These are phyloP conservation scores for Penaeus indicus DNA, from an alignment of 1,140 invertebrate species.

Conservation along the genomic window DNA sequence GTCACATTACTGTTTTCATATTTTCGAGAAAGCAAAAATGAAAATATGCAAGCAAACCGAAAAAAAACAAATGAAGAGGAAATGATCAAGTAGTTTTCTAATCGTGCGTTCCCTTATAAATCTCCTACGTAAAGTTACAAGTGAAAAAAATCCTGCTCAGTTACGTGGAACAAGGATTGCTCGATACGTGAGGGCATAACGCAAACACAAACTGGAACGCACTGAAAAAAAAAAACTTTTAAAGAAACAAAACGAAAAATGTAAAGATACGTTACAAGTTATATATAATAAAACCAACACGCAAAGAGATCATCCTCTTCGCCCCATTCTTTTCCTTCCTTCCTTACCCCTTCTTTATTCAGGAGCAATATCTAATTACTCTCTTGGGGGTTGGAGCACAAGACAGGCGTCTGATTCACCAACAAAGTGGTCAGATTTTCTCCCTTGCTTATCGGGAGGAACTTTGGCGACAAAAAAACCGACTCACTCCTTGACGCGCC, in stretches of 20 bases:
- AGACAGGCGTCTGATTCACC: too few relatives aligned
- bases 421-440: too few relatives aligned
- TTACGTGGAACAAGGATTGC: too few relatives aligned
- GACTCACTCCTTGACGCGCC: too few relatives aligned
- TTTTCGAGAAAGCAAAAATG: background rate
- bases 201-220: too few relatives aligned
- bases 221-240: too few relatives aligned
- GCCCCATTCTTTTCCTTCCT: background rate
- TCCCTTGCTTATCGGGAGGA: too few relatives aligned
- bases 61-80: background rate
- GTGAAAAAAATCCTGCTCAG: background rate
- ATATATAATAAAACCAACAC: too few relatives aligned
- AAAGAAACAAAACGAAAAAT: background rate
- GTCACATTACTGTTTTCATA: too few relatives aligned
- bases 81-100: background rate
- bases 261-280: too few relatives aligned
- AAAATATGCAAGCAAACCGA: background rate
- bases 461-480: too few relatives aligned
- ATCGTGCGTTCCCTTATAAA: background rate
- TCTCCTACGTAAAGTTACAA: background rate
- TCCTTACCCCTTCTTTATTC: background rate
- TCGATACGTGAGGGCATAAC: too few relatives aligned
- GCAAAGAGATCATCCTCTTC: background rate
- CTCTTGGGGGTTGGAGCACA: background rate
- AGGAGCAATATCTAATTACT: background rate